These are phyloP conservation scores for Salarias fasciatus DNA, from an alignment of 2,797 vertebrate species.

Conservation along the genomic window DNA sequence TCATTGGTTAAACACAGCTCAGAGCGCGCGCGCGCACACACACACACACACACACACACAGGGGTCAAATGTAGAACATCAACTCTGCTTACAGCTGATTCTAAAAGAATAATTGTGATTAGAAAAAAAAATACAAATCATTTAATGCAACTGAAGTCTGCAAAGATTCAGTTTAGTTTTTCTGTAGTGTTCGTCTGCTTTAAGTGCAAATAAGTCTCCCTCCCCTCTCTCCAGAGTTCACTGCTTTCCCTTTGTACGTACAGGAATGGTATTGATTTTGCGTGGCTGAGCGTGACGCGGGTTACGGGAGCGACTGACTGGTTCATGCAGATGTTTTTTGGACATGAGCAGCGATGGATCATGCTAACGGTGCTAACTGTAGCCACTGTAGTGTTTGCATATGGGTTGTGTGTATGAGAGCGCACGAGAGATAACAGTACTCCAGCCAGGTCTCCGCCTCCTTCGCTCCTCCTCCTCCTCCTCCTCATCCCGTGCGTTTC, in stretches of 20 bases:
- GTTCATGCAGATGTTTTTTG: conserved; percentile 50
- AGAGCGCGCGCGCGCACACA: background rate
- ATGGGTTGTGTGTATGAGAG: conserved; percentile 3
- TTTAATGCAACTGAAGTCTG: background rate
- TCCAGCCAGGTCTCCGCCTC: conserved; percentile 38
- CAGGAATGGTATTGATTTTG: background rate
- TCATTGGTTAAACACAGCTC: conserved; percentile 53
- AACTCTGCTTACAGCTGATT: conserved; percentile 1
- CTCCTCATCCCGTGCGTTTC: conserved; percentile 73
- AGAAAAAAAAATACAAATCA: too few relatives aligned
- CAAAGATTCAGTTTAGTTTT: conserved; percentile 12
- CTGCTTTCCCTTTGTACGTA: conserved; percentile 4
- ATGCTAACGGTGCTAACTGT: conserved; percentile 34
- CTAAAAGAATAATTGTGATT: too few relatives aligned
- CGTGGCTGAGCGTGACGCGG: conserved; percentile 4
- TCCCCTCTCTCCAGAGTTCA: background rate
- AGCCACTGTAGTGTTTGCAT: conserved; percentile 45
- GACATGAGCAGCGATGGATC: conserved; percentile 26
- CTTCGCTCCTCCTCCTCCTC: conserved; percentile 19
- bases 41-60: conserved; percentile 20
- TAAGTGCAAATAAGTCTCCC: conserved; percentile 57
- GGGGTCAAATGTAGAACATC: conserved; percentile 28
- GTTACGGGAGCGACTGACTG: conserved; percentile 21
- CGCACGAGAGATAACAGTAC: conserved; percentile 55
- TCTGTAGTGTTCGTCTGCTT: conserved; percentile 41